A percentile compares a stretch with the other conserved stretches of the same genome.
Conservation (phyloP, 1,140 invertebrate species). For the Micrasema longulum region DNA sequence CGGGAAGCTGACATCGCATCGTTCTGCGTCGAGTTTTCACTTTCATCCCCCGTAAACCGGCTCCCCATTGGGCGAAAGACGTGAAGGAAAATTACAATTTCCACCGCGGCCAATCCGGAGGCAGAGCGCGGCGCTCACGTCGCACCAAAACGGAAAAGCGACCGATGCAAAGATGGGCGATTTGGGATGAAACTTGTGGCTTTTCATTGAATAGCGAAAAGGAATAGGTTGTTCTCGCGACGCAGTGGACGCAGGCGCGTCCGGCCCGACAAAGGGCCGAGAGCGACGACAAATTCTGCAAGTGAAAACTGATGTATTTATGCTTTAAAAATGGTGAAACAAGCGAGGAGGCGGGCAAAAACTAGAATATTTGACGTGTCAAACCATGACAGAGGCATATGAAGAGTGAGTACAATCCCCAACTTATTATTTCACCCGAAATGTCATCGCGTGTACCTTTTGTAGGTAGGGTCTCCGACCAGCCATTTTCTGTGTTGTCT, state of each 20-base stretch:
- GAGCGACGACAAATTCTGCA: conserved; percentile 36
- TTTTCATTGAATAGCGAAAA: conserved; percentile 53
- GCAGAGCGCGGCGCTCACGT: not conserved
- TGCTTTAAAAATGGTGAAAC: conserved; percentile 77
- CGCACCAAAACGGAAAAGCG: conserved; percentile 29
- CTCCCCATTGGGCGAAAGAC: conserved; percentile 19
- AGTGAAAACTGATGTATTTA: conserved; percentile 72
- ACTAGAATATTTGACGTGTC: conserved; percentile 77
- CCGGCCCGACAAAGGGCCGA: conserved; percentile 43
- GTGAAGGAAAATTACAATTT: conserved; percentile 35
- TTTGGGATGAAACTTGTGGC: conserved; percentile 53
- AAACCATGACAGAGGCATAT: conserved; percentile 80
- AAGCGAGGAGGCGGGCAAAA: conserved; percentile 74
- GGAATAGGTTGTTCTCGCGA: conserved; percentile 20
- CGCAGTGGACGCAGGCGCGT: conserved; percentile 39
- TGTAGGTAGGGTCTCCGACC: conserved; percentile 63
- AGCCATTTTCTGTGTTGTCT: conserved; percentile 62
- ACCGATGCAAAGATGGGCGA: conserved; percentile 46
- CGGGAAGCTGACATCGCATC: not conserved
- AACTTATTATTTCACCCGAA: conserved; percentile 43
- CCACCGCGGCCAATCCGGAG: conserved; percentile 34
- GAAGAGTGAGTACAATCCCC: conserved; percentile 73
- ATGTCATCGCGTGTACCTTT: conserved; percentile 60
- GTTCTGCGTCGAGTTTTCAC: conserved; percentile 27
- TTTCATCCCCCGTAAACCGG: conserved; percentile 14